Evolutionary conservation across 2,888 invertebrate species (phyloP).

Genomic region (Cryptocephalus moraei): DNA sequence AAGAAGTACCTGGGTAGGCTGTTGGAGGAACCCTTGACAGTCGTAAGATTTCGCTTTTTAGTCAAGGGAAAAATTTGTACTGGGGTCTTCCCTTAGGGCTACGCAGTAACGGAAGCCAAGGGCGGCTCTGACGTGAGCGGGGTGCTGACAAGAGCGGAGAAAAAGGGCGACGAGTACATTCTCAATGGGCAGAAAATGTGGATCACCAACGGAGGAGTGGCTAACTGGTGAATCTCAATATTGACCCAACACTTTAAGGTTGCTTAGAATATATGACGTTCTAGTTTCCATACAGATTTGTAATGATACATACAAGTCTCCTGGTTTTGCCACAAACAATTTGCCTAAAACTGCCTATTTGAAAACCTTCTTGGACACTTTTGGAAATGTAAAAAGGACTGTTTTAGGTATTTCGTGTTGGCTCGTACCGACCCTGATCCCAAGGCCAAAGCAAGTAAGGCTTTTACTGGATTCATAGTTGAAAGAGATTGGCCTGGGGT

Average conservation of each 20-base stretch:
- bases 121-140: conserved; percentile 92
- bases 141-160: conserved; percentile 77
- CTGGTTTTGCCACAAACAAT: too few species aligned
- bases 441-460: conserved; percentile 67
- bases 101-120: conserved; percentile 90
- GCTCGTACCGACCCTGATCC: conserved; percentile 85
- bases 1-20: conserved; percentile 89
- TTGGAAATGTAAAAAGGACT: too few species aligned
- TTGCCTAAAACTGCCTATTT: too few species aligned
- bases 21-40: conserved; percentile 80
- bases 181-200: conserved; percentile 92
- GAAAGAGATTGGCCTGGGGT: conserved; percentile 57
- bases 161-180: conserved; percentile 86
- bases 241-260: too few species aligned
- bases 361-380: too few species aligned
- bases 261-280: too few species aligned
- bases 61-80: too few species aligned
- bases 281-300: too few species aligned
- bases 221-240: conserved; percentile 67
- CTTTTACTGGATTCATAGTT: conserved; percentile 66
- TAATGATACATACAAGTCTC: too few species aligned
- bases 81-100: conserved; percentile 52
- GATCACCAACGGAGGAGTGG: conserved; percentile 94
- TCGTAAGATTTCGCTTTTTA: conserved; percentile 28
- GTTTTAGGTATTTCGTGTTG: conserved; percentile 54